phyloP scores from a whole-genome alignment of 2,797 vertebrate genomes.

The Hephaestus fuliginosus region DNA sequence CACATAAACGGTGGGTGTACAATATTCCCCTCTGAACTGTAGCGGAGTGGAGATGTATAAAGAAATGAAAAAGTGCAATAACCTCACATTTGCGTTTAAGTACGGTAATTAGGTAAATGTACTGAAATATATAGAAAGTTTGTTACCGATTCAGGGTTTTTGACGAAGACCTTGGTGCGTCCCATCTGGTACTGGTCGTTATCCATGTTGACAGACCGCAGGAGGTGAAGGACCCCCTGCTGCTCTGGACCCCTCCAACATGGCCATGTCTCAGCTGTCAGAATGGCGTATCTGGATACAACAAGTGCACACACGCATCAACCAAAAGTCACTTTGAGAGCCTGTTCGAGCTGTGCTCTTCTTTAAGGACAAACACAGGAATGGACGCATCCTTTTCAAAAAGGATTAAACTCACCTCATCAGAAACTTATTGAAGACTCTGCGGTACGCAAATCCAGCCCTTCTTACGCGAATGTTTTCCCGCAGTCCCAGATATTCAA shows the following conservation, averaged over 20 bases:
- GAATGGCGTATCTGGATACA: constrained; percentile 91
- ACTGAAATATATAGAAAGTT: background rate
- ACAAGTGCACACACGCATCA: constrained; percentile 5
- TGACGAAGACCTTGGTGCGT: constrained; percentile 92
- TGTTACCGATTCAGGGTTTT: constrained; percentile 96
- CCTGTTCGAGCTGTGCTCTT: background rate
- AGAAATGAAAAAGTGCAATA: background rate
- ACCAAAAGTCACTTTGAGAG: background rate
- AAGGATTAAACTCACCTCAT: constrained; percentile 85
- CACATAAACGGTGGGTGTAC: background rate
- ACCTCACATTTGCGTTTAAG: background rate
- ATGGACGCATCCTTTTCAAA: background rate
- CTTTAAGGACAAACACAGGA: background rate
- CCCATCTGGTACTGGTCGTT: constrained; percentile 98
- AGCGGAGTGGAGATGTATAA: background rate
- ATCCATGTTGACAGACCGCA: constrained; percentile 95
- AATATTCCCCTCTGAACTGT: background rate
- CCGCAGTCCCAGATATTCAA: constrained; percentile 94
- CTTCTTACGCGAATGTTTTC: constrained; percentile 96
- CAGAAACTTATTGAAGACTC: constrained; percentile 93
- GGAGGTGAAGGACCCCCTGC: constrained; percentile 94
- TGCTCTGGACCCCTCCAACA: constrained; percentile 91
- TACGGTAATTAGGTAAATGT: background rate
- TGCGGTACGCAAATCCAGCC: constrained; percentile 94
- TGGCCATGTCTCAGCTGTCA: constrained; percentile 95